A percentile compares a stretch with the other conserved stretches of the same genome.
Evolutionary conservation across 2,888 invertebrate species (phyloP).

Genomic region (Salpingus planirostris): DNA sequence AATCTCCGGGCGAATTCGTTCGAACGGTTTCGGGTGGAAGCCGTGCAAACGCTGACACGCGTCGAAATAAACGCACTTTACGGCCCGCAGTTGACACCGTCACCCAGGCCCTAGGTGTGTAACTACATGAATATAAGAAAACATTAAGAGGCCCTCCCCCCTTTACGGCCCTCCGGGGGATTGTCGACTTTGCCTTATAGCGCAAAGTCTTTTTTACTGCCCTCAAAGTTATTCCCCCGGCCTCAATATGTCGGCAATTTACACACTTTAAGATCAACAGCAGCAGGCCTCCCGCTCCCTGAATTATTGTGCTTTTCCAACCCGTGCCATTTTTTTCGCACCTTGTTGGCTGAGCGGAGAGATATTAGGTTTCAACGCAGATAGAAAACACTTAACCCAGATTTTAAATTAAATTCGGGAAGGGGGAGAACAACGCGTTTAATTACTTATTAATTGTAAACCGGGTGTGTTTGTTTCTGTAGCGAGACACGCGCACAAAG

Average conservation of each 20-base stretch:
- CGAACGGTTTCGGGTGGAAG: not conserved
- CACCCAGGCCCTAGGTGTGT: conserved; percentile 8
- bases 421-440: conserved; percentile 1
- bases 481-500: not conserved
- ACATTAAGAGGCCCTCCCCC: conserved; percentile 26
- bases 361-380: not conserved
- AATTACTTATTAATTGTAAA: conserved; percentile 6
- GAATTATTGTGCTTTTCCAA: conserved; percentile 1
- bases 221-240: conserved; percentile 23
- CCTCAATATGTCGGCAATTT: conserved; percentile 24
- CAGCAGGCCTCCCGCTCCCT: conserved; percentile 1
- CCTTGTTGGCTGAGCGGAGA: not conserved
- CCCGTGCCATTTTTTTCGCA: too few species aligned
- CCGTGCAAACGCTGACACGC: conserved; percentile 4
- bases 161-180: conserved; percentile 28
- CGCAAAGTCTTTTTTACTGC: conserved; percentile 22
- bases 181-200: conserved; percentile 25
- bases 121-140: conserved; percentile 27
- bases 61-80: conserved; percentile 8
- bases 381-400: not conserved
- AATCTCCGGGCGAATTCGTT: too few species aligned
- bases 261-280: conserved; percentile 21
- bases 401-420: conserved; percentile 5
- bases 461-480: conserved; percentile 1
- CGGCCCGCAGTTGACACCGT: conserved; percentile 9